Conservation (phyloP, 2,888 invertebrate genomes). For the Pristionchus exspectatus region DNA sequence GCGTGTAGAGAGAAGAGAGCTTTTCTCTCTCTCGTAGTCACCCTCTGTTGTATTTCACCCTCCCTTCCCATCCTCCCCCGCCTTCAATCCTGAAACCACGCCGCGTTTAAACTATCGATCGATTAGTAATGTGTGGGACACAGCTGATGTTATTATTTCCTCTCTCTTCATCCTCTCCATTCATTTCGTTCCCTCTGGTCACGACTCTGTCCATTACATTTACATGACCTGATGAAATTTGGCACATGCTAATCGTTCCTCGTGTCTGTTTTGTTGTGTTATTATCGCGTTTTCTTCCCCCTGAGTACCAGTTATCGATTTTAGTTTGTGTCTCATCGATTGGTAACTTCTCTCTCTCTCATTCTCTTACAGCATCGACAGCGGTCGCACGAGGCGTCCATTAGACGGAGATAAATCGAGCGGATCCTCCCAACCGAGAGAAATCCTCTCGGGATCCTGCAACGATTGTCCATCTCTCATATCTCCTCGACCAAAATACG, state of each 20-base stretch:
- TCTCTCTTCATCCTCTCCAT: neutral
- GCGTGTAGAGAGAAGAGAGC: neutral
- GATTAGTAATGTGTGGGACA: neutral
- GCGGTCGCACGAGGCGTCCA: neutral
- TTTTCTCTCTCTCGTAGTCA: neutral
- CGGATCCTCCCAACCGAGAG: constrained; percentile 29
- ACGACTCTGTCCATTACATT: neutral
- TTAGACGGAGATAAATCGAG: neutral
- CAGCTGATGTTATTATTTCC: neutral
- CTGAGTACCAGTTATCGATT: neutral
- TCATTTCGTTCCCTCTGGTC: neutral
- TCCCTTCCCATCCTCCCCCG: constrained; percentile 3
- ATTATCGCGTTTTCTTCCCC: neutral
- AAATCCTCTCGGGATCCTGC: constrained; percentile 17
- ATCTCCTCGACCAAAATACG: neutral
- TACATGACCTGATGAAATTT: constrained; percentile 17
- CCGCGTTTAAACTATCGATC: constrained; percentile 21
- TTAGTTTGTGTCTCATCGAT: neutral
- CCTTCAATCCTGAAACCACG: neutral
- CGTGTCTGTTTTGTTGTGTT: neutral
- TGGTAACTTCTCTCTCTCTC: neutral
- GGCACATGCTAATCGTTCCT: neutral
- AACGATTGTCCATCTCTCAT: neutral
- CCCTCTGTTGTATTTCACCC: neutral
- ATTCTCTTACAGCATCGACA: neutral